Conservation (phyloP, 2,113 vertebrate genomes). For the Cynopterus brachyotis region DNA sequence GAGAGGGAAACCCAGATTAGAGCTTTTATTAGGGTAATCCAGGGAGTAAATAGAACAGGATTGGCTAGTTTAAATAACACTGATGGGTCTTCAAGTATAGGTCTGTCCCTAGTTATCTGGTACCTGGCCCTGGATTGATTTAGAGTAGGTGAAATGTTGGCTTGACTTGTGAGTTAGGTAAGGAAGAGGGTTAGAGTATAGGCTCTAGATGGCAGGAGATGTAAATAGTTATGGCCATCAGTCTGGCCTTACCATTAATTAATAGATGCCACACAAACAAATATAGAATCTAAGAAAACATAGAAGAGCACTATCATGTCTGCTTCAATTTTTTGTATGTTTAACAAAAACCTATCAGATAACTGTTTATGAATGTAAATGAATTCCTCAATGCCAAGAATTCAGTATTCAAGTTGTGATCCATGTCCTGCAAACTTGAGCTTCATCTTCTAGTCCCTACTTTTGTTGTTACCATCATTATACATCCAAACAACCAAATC, state of each 20-base stretch:
- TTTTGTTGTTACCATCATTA: neutral
- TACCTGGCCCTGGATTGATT: neutral
- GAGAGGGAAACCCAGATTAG: neutral
- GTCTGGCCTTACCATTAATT: neutral
- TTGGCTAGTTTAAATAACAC: neutral
- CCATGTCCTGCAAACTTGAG: neutral
- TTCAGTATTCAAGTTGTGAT: neutral
- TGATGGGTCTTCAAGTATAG: accelerated
- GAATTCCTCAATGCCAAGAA: neutral
- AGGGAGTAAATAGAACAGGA: neutral
- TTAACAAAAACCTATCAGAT: neutral
- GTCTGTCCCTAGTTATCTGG: neutral
- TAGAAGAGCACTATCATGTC: neutral
- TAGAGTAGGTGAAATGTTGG: neutral
- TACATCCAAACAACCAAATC: neutral
- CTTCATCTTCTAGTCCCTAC: neutral
- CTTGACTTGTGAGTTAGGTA: neutral
- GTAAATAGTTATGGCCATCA: neutral
- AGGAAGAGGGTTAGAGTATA: neutral
- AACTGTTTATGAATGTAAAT: neutral
- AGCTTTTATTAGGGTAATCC: neutral
- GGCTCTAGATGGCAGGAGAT: neutral
- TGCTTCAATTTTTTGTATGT: neutral
- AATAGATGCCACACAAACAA: neutral
- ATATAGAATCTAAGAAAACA: neutral